Evolutionary conservation across 2,888 invertebrate genomes (phyloP).

Genomic region (Heteromurus nitidus): DNA sequence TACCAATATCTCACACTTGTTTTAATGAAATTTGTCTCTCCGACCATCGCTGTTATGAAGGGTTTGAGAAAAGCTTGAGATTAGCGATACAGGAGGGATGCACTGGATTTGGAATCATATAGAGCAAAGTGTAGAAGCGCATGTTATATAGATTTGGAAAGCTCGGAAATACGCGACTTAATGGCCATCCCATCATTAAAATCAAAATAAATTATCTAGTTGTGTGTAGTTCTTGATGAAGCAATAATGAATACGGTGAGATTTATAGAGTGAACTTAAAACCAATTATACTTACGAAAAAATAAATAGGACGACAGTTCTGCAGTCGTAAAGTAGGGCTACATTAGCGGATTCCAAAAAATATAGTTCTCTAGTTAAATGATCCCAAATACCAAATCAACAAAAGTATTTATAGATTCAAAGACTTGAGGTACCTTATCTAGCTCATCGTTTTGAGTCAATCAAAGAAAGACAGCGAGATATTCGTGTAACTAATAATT

Average conservation of each 20-base stretch:
- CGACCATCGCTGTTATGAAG: conserved; percentile 76
- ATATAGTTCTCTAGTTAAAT: too few relatives aligned
- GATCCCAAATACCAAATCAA: too few relatives aligned
- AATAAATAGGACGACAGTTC: too few relatives aligned
- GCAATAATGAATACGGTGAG: conserved; percentile 28
- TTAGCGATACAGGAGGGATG: conserved; percentile 76
- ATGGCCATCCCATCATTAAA: background rate
- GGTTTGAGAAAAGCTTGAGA: conserved; percentile 76
- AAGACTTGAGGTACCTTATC: background rate
- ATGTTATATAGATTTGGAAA: background rate
- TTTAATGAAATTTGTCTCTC: conserved; percentile 78
- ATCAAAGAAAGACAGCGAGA: background rate
- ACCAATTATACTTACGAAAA: too few relatives aligned
- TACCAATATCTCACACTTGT: conserved; percentile 78
- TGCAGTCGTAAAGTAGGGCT: too few relatives aligned
- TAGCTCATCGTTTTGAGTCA: background rate
- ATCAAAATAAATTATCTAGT: background rate
- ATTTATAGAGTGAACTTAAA: too few relatives aligned
- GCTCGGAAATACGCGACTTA: too few relatives aligned
- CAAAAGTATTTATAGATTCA: background rate
- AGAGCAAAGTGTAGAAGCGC: conserved; percentile 2
- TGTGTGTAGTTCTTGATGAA: background rate
- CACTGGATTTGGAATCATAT: conserved; percentile 76
- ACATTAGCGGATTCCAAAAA: too few relatives aligned
- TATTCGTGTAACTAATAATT: background rate